Base-by-base conservation (phyloP, 2,113 vertebrate species). In the Nipponia nippon region DNA sequence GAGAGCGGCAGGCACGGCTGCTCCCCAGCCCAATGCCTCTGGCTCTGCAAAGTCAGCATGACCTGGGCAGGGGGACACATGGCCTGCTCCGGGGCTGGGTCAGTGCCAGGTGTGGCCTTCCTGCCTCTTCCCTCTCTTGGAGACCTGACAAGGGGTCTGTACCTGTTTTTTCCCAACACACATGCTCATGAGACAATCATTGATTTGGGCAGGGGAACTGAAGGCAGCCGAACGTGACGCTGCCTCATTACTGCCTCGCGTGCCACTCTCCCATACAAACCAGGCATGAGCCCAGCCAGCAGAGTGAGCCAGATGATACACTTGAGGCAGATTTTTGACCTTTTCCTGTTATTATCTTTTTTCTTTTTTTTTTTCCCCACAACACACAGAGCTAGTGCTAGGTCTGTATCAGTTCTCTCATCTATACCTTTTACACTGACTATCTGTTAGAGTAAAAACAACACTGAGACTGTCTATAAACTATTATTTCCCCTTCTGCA, bases 241-340 rank as follows among this genome's bases (percentile, higher is more conserved):
- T 63, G 49, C 52, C 11, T 7, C 1, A 0, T 67, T 30, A 13
- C 42, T 66, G 47, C 67, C 53, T 61, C 7, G 0, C 0, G 0
- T 80, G 58, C 53, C 11, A 0, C 20, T n/a, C 44, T 56, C 5
- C 23, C 2, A 0, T 38, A n/a, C 21, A 7, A 27, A 6, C 30
- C 16, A 3, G 49, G n/a, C 49, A 7, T 4, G 5, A 70, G 25
- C 40, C n/a, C 40, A 47, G 26, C 50, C 40, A 61, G 29, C 53
- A 69, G 11, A 2, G 30, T 3, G 10, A 26, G 13, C 22, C 71
- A 29, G 22, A 12, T 17, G 22, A 12, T 17, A 55, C 32, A 22
- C 36, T 52, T 34, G 2, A 73, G 59, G 62, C 49, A 73, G 29
- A 30, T 40, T 63, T 83, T 61, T 73, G 3, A 52, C 58, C 44